Evolutionary conservation across 2,888 invertebrate species (phyloP).

Genomic region (Drosophila nigritarsus): DNA sequence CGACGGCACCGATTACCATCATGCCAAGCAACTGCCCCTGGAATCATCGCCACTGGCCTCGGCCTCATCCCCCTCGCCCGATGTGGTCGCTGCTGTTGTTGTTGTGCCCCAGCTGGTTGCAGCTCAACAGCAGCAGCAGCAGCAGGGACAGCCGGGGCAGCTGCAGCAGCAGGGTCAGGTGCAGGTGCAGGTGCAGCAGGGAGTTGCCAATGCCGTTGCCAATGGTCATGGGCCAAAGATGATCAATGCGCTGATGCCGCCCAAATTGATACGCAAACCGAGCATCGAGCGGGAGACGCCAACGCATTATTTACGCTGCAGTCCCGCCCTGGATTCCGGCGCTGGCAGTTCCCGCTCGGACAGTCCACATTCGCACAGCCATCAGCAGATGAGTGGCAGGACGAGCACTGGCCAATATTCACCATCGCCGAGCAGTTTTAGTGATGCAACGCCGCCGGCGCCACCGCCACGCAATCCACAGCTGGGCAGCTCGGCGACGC

Average conservation of each 20-base stretch:
- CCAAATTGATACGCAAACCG: constrained; percentile 93
- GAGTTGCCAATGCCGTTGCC: constrained; percentile 44
- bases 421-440: constrained; percentile 87
- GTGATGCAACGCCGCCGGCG: constrained; percentile 88
- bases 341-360: constrained; percentile 96
- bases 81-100: constrained; percentile 51
- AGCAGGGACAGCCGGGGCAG: neutral
- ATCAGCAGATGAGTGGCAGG: constrained; percentile 88
- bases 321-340: constrained; percentile 94
- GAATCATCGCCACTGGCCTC: constrained; percentile 81
- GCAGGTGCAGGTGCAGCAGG: constrained; percentile 2
- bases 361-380: constrained; percentile 91
- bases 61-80: constrained; percentile 77
- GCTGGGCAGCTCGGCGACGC: constrained; percentile 86
- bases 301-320: constrained; percentile 90
- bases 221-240: constrained; percentile 85
- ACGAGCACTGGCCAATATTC: constrained; percentile 85
- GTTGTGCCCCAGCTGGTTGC: constrained; percentile 48
- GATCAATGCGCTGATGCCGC: constrained; percentile 87
- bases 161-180: neutral
- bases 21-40: constrained; percentile 82
- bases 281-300: constrained; percentile 94
- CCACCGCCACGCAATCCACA: constrained; percentile 90
- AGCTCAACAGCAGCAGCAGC: constrained; percentile 1
- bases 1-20: constrained; percentile 83